Percentiles rank a stretch among this genome's conserved stretches.
Conservation (phyloP, 2,888 invertebrate species). For the Drosophila paracracens region DNA sequence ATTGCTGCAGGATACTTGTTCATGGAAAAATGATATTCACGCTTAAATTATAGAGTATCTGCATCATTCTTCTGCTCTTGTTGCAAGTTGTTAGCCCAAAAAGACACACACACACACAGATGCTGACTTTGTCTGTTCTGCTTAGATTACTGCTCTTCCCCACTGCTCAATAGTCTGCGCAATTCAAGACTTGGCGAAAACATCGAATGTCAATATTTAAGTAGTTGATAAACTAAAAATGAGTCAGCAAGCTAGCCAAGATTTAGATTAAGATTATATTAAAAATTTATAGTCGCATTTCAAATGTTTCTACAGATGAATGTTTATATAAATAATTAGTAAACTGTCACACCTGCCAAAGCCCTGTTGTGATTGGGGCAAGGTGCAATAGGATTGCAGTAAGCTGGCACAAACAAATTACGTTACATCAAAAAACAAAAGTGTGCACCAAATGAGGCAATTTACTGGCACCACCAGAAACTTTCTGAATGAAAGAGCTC, state of each 20-base stretch:
- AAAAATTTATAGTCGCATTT: background rate
- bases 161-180: conserved; percentile 6
- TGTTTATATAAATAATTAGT: background rate
- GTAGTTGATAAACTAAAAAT: conserved; percentile 46
- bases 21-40: conserved; percentile 81
- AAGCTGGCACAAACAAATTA: conserved; percentile 80
- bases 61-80: conserved; percentile 37
- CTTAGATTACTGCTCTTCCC: conserved; percentile 2
- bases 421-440: conserved; percentile 73
- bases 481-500: conserved; percentile 45
- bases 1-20: conserved; percentile 79
- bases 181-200: conserved; percentile 38
- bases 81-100: conserved; percentile 37
- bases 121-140: background rate
- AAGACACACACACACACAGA: conserved; percentile 22
- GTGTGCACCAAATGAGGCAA: conserved; percentile 74
- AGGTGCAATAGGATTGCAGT: conserved; percentile 1
- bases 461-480: conserved; percentile 53
- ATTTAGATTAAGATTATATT: background rate
- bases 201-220: conserved; percentile 49
- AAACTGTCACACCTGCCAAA: background rate
- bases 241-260: background rate
- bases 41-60: conserved; percentile 79
- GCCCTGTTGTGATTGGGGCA: background rate
- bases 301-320: background rate